phyloP scores from a whole-genome alignment of 2,113 vertebrate species.

The Romanogobio albipinnatus region DNA sequence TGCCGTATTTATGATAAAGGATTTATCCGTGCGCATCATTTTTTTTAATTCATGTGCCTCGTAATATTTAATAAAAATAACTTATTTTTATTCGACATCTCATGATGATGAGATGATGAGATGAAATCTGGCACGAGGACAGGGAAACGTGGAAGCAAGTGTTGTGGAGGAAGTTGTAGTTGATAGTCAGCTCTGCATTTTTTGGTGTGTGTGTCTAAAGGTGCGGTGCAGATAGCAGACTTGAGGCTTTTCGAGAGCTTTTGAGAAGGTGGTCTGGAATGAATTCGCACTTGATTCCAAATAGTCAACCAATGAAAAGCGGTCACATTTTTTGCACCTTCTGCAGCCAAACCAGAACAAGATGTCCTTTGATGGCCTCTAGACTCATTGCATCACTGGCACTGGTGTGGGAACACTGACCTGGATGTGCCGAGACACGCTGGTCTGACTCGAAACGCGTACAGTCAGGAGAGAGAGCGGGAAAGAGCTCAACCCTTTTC shows the following conservation, averaged over 20 bases:
- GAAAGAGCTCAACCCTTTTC: neutral
- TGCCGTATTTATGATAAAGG: no score
- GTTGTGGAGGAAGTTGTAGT: no score
- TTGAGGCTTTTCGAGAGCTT: constrained; percentile 34
- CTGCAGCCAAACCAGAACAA: constrained; percentile 60
- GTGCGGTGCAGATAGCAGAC: constrained; percentile 11
- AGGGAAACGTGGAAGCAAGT: no score
- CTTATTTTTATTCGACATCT: no score
- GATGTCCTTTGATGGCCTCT: constrained; percentile 66
- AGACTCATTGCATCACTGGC: constrained; percentile 65
- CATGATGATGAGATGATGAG: no score
- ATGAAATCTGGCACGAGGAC: no score
- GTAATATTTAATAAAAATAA: no score
- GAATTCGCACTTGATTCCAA: constrained; percentile 54
- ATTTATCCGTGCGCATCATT: no score
- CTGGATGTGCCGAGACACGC: constrained; percentile 65
- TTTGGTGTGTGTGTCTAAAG: neutral
- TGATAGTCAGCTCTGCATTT: constrained; percentile 1
- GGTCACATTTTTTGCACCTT: constrained; percentile 26
- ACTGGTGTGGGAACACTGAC: constrained; percentile 64
- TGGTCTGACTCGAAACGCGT: constrained; percentile 52
- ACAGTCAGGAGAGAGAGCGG: constrained; percentile 19
- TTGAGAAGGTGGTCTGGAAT: constrained; percentile 59
- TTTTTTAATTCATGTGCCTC: no score
- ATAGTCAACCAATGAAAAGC: constrained; percentile 53